Percentiles rank a stretch among this genome's conserved stretches.
These are phyloP conservation scores for Spinus pinus DNA, from an alignment of 2,797 vertebrate species.

Conservation along the genomic window DNA sequence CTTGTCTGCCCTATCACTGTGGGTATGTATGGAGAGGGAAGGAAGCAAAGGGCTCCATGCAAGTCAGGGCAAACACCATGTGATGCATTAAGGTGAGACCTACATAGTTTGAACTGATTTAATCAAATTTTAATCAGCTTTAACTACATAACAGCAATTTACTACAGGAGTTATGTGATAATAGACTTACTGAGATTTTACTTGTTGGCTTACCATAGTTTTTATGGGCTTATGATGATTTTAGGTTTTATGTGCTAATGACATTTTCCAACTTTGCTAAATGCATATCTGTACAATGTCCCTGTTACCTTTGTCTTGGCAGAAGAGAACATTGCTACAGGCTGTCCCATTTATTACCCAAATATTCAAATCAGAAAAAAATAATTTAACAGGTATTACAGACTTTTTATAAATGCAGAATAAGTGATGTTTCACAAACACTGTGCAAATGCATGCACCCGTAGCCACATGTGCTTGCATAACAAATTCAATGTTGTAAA, in stretches of 20 bases:
- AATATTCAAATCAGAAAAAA: background rate
- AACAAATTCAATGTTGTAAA: background rate
- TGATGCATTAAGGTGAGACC: background rate
- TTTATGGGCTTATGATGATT: slow-evolving; percentile 4
- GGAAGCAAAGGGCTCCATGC: background rate
- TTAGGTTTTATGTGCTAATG: slow-evolving; percentile 16
- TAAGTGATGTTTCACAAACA: background rate
- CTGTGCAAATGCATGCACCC: background rate
- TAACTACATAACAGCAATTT: slow-evolving; percentile 34
- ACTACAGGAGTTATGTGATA: slow-evolving; percentile 18
- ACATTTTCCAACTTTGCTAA: background rate
- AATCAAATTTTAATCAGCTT: slow-evolving; percentile 53
- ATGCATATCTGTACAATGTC: background rate
- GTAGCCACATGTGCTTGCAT: background rate
- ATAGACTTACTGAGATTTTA: slow-evolving; percentile 6
- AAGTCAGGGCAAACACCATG: background rate
- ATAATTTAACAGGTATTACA: background rate
- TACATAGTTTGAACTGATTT: background rate
- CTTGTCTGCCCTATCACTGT: background rate
- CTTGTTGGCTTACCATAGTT: slow-evolving; percentile 1
- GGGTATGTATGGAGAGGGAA: background rate
- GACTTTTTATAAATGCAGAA: background rate
- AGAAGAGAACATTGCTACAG: background rate
- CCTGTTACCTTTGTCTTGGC: background rate
- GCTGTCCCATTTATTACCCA: background rate